A percentile compares a stretch with the other conserved stretches of the same genome.
Conservation (phyloP, 2,113 vertebrate genomes). For the Pygoscelis antarcticus region DNA sequence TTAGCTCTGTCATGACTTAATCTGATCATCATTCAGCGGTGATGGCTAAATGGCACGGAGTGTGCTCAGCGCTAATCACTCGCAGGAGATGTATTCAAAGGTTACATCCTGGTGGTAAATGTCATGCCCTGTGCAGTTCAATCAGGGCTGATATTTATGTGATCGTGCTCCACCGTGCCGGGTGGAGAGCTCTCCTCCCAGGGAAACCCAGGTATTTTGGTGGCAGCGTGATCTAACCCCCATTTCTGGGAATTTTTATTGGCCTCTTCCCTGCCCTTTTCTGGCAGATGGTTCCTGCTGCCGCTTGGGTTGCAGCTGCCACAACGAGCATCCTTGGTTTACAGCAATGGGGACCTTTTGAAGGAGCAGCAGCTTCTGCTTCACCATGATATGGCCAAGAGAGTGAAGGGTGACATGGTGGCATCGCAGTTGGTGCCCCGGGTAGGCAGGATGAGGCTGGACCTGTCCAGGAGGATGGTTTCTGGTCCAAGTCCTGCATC, state of each 20-base stretch:
- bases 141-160: not conserved
- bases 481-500: not conserved
- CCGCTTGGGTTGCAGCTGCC: not conserved
- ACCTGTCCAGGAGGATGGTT: not conserved
- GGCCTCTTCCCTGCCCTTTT: not conserved
- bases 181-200: not conserved
- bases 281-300: not conserved
- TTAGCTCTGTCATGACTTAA: not conserved
- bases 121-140: not conserved
- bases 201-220: not conserved
- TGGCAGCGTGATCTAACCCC: not conserved
- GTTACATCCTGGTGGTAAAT: constrained; percentile 29
- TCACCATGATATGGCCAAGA: not conserved
- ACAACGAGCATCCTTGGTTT: not conserved
- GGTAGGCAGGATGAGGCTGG: not conserved
- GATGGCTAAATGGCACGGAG: not conserved
- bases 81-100: not conserved
- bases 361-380: not conserved
- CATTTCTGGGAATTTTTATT: not conserved
- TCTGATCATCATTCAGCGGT: not conserved
- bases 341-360: not conserved
- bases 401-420: not conserved
- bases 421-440: accelerated
- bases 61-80: not conserved
- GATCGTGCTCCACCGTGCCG: accelerated